Conservation (phyloP, 2,797 vertebrate genomes). For the Acipenser ruthenus region DNA sequence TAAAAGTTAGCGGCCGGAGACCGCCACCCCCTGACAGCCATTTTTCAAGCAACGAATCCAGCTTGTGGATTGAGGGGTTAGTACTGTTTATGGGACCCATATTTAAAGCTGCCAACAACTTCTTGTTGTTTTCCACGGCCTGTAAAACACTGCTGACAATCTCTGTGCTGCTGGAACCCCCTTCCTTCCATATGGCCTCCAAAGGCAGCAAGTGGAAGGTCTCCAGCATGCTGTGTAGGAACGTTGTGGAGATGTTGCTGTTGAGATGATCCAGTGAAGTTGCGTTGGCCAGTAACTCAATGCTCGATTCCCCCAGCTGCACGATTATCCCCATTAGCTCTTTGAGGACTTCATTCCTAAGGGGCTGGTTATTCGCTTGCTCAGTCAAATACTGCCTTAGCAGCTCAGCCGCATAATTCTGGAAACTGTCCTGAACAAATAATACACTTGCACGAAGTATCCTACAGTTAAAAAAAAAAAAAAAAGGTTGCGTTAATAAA, state of each 20-base stretch:
- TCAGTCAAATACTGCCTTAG: too few relatives aligned
- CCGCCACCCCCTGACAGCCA: conserved; percentile 43
- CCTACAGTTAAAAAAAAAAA: conserved; percentile 34
- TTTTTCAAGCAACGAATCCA: conserved; percentile 37
- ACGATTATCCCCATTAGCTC: conserved; percentile 36
- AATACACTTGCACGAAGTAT: conserved; percentile 46
- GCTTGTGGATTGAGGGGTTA: conserved; percentile 33
- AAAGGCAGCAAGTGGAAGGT: conserved; percentile 43
- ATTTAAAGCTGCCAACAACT: conserved; percentile 29
- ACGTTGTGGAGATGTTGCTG: conserved; percentile 24
- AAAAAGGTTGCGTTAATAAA: neutral
- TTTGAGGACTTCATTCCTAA: conserved; percentile 30
- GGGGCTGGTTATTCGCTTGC: conserved; percentile 11
- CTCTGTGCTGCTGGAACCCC: conserved; percentile 29
- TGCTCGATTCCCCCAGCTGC: conserved; percentile 34
- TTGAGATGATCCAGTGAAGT: conserved; percentile 25
- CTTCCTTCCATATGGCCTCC: conserved; percentile 26
- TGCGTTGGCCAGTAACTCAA: conserved; percentile 30
- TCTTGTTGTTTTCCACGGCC: conserved; percentile 39
- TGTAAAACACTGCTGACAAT: conserved; percentile 31
- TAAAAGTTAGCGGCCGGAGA: conserved; percentile 38
- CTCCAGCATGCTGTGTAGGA: conserved; percentile 35
- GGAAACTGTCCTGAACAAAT: conserved; percentile 44
- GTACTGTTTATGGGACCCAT: conserved; percentile 30
- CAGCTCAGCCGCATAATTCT: conserved; percentile 28